Conservation (phyloP, 1,140 invertebrate species). For the Carposina sasakii region DNA sequence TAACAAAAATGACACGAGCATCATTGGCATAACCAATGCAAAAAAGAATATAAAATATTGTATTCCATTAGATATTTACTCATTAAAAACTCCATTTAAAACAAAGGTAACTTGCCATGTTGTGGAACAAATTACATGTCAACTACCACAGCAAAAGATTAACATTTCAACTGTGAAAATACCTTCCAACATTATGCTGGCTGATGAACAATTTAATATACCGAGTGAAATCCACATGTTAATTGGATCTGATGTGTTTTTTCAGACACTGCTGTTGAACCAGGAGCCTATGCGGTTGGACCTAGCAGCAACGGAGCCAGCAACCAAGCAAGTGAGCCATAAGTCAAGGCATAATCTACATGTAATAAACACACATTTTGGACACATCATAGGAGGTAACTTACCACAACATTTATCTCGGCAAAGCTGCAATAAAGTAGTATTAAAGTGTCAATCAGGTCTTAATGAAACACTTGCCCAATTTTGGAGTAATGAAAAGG, state of each 20-base stretch:
- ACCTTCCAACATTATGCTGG: not conserved
- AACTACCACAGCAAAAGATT: not conserved
- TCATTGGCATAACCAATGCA: not conserved
- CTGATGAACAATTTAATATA: not conserved
- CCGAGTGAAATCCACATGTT: not conserved
- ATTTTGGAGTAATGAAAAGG: conserved; percentile 8
- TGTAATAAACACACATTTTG: conserved; percentile 6
- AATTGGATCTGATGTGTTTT: conserved; percentile 1
- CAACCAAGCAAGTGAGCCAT: too few relatives aligned
- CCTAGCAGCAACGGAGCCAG: too few relatives aligned
- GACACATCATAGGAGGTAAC: conserved; percentile 1
- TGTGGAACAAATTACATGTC: not conserved
- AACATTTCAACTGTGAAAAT: not conserved
- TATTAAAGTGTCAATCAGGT: not conserved
- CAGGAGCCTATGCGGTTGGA: not conserved
- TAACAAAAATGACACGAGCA: not conserved
- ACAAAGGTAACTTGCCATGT: not conserved
- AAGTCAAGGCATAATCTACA: too few relatives aligned
- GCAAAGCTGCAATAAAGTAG: not conserved
- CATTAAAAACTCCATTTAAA: not conserved
- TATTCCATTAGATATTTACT: not conserved
- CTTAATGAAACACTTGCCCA: not conserved
- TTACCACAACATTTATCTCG: not conserved
- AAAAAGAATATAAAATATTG: not conserved
- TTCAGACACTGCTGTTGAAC: not conserved